Conservation (phyloP, 2,888 invertebrate genomes). For the Lepidocyrtinus sp. region DNA sequence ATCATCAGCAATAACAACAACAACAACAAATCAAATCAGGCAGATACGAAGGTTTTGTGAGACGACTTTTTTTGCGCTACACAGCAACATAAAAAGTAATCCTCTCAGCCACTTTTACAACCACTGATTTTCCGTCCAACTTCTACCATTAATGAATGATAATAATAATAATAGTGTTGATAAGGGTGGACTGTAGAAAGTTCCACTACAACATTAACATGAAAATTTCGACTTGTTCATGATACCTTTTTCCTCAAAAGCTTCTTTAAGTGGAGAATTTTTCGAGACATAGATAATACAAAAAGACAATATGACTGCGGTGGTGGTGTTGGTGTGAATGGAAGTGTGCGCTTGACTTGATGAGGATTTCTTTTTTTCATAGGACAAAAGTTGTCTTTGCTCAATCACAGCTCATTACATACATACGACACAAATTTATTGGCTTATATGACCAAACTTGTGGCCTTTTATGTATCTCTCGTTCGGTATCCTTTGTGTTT, state of each 20-base stretch:
- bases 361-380: not conserved
- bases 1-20: too few species aligned
- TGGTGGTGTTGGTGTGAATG: constrained; percentile 8
- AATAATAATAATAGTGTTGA: constrained; percentile 10
- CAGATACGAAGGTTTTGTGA: not conserved
- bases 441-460: constrained; percentile 26
- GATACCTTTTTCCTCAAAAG: not conserved
- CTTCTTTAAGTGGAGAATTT: not conserved
- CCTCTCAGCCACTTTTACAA: not conserved
- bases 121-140: constrained; percentile 3
- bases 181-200: constrained; percentile 18
- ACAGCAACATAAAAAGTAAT: constrained; percentile 6
- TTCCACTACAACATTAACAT: not conserved
- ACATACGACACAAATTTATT: constrained; percentile 23
- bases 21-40: constrained; percentile 2
- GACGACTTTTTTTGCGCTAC: not conserved
- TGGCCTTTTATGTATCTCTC: too few species aligned
- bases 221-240: not conserved
- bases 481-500: not conserved
- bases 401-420: constrained; percentile 38
- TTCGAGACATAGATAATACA: not conserved
- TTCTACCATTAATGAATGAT: not conserved
- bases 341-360: not conserved
- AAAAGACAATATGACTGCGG: not conserved
- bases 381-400: constrained; percentile 29